These are phyloP conservation scores for Leptodactylus fallax DNA, from an alignment of 2,797 vertebrate species.

Conservation along the genomic window DNA sequence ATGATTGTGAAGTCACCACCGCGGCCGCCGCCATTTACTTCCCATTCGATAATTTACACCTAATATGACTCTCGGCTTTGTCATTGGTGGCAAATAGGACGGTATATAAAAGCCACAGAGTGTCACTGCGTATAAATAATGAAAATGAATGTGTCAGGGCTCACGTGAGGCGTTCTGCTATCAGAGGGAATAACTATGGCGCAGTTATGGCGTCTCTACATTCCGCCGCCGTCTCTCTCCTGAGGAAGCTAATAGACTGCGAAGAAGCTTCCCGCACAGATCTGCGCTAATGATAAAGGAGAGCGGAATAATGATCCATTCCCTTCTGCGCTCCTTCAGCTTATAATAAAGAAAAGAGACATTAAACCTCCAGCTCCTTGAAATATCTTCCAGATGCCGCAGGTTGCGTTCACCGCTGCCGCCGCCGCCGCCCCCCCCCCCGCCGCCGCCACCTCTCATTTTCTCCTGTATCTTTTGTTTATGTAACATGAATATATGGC, in stretches of 20 bases:
- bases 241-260: constrained; percentile 43
- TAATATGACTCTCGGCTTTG: neutral
- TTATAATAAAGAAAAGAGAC: constrained; percentile 35
- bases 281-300: constrained; percentile 43
- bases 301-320: constrained; percentile 41
- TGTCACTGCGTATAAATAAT: neutral
- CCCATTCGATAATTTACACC: neutral
- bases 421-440: too few species aligned
- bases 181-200: neutral
- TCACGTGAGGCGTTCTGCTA: neutral
- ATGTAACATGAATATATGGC: constrained; percentile 35
- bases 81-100: constrained; percentile 15
- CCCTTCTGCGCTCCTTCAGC: neutral
- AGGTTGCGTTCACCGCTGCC: neutral
- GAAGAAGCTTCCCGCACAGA: constrained; percentile 26
- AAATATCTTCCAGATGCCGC: constrained; percentile 15
- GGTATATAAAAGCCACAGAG: neutral
- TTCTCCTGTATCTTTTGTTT: constrained; percentile 33
- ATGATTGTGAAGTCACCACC: neutral
- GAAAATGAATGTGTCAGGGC: constrained; percentile 11
- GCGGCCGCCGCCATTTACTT: neutral
- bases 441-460: constrained; percentile 19
- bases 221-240: neutral
- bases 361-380: constrained; percentile 35
- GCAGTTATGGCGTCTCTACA: neutral